phyloP scores from a whole-genome alignment of 2,888 invertebrate genomes.

The Trissonchulus latispiculum region DNA sequence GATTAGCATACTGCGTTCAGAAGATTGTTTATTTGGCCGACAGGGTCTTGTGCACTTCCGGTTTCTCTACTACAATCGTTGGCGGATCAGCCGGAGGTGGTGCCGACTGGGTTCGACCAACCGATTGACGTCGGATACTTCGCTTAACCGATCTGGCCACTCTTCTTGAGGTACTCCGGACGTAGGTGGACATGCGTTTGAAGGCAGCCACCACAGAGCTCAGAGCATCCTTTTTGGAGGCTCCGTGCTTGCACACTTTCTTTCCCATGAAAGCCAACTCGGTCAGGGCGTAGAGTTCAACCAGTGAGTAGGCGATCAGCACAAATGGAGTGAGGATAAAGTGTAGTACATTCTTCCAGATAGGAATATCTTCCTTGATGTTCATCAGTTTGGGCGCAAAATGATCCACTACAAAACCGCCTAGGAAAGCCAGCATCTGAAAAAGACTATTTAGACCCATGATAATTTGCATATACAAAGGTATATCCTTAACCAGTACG shows the following conservation, averaged over 20 bases:
- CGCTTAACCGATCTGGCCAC: background rate
- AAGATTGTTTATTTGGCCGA: too few species aligned
- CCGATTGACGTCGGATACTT: background rate
- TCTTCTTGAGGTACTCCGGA: background rate
- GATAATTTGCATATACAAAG: background rate
- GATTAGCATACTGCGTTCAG: too few species aligned
- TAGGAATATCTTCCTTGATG: background rate
- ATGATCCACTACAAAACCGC: background rate
- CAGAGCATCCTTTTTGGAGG: constrained; percentile 37
- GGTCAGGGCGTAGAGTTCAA: constrained; percentile 15
- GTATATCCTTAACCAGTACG: background rate
- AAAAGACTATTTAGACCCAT: background rate
- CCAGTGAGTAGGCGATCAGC: constrained; percentile 12
- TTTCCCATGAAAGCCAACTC: constrained; percentile 34
- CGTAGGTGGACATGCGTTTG: background rate
- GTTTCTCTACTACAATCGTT: background rate
- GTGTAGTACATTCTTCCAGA: background rate
- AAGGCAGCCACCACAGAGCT: constrained; percentile 23
- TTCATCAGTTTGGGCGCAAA: background rate
- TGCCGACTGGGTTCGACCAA: background rate
- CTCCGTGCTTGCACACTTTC: constrained; percentile 36
- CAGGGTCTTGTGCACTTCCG: background rate
- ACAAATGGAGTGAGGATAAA: constrained; percentile 5
- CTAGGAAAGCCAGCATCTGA: background rate
- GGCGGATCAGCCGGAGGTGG: too few species aligned